These are phyloP conservation scores for Varroa destructor DNA, from an alignment of 1,140 invertebrate genomes.

Conservation along the genomic window DNA sequence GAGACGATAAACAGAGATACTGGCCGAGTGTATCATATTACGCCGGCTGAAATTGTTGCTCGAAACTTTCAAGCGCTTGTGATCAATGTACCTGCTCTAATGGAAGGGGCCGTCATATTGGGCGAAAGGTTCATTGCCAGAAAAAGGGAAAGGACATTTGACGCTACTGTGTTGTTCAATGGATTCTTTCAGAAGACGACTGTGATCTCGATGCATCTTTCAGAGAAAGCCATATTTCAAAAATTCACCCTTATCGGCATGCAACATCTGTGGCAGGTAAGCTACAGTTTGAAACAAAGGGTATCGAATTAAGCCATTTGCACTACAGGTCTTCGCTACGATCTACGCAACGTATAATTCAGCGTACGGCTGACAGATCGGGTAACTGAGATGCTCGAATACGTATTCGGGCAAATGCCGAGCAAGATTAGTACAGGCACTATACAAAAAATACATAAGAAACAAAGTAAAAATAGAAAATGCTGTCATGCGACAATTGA, in stretches of 20 bases:
- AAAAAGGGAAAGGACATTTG: neutral
- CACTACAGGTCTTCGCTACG: too few species aligned
- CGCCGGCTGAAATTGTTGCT: neutral
- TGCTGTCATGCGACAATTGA: too few species aligned
- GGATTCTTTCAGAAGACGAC: conserved; percentile 3
- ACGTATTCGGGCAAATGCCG: too few species aligned
- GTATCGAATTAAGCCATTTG: too few species aligned
- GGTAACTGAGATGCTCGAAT: too few species aligned
- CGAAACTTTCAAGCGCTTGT: neutral
- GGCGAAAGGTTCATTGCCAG: neutral
- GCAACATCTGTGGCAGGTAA: conserved; percentile 21
- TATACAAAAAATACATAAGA: too few species aligned
- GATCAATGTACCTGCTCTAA: conserved; percentile 3
- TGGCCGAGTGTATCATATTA: conserved; percentile 4
- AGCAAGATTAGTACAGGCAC: too few species aligned
- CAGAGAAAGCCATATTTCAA: neutral
- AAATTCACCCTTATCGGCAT: neutral
- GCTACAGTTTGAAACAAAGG: neutral
- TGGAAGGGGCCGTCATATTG: neutral
- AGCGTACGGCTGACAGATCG: too few species aligned
- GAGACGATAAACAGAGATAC: neutral
- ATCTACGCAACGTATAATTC: too few species aligned
- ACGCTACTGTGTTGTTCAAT: neutral
- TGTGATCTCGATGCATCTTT: conserved; percentile 3
- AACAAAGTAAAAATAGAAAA: too few species aligned